Evolutionary conservation across 2,113 vertebrate genomes (phyloP), one percentile per base, ranked within the genome.

Genomic region (Gobio gobio): DNA sequence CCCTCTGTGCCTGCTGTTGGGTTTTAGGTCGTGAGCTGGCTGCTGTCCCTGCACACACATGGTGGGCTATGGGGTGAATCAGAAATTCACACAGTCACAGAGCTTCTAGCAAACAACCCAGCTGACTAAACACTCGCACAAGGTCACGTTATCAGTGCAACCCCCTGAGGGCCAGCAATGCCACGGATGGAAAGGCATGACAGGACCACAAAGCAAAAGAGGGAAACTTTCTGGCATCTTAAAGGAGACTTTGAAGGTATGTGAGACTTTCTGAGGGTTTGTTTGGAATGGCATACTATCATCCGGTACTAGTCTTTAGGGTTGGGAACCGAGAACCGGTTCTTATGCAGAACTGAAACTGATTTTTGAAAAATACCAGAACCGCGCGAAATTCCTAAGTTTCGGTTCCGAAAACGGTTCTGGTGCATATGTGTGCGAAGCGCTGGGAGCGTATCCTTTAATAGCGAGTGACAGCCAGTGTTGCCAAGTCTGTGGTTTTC

Each of bases 101-200:
- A 73, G 26, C 54, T 59, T 59, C 68, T 51, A 74, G 82, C 56
- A 45, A 83, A 72, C 36, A 61, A 29, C 74, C 74, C 61, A 68
- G 63, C 56, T 78, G 43, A 63, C 59, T 75, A 43, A 51, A 66
- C 26, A 51, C 29, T 66, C 63, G 43, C 74, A 78, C 73, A 68
- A 78, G 66, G 29, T 49, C 61, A 24, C 20, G 7, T 29, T 56
- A 51, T 72, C 61, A 72, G 49, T 56, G 61, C 63, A 72, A 54
- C 16, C 5, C 47, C 61, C 45, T 3, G 85, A 89, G 88, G 88
- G 78, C 78, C 63, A 74, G 70, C 43, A 74, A 73, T n/a, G 43
- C 43, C 43, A 47, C n/a, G 70, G 70, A 73, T 73, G 40, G n/a
- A 26, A 54, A 33, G 29, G 29, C 22, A 29, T 68, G n/a, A 22